These are phyloP conservation scores for Petrocephalus sullivani DNA, from an alignment of 2,797 vertebrate genomes.

Conservation along the genomic window DNA sequence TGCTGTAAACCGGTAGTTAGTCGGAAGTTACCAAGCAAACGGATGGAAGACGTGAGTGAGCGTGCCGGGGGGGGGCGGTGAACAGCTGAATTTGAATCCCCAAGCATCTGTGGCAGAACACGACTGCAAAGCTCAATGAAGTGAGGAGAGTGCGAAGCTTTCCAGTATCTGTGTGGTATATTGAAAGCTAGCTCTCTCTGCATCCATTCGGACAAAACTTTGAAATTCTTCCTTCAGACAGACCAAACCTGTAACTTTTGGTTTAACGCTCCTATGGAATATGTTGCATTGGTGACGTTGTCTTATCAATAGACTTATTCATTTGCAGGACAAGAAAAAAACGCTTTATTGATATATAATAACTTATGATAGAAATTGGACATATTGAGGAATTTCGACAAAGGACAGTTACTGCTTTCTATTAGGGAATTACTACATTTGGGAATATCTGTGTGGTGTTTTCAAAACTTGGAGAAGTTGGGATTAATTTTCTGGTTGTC, in stretches of 20 bases:
- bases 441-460: neutral
- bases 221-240: neutral
- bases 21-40: neutral
- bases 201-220: neutral
- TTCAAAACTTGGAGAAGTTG: neutral
- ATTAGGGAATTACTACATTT: constrained; percentile 31
- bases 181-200: neutral
- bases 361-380: constrained; percentile 42
- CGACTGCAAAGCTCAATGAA: neutral
- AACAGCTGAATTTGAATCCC: neutral
- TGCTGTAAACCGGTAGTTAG: neutral
- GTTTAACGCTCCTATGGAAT: neutral
- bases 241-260: neutral
- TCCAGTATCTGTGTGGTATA: neutral
- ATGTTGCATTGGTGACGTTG: neutral
- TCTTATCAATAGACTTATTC: neutral
- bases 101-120: neutral
- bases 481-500: neutral
- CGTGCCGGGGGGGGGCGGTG: neutral
- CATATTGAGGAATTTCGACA: constrained; percentile 50
- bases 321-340: too few species aligned
- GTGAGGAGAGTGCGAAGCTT: neutral
- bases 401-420: constrained; percentile 49
- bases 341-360: constrained; percentile 25
- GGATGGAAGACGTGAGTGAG: neutral